A percentile compares a stretch with the other conserved stretches of the same genome.
phyloP scores from a whole-genome alignment of 2,113 vertebrate genomes.

The Deroptyus accipitrinus region DNA sequence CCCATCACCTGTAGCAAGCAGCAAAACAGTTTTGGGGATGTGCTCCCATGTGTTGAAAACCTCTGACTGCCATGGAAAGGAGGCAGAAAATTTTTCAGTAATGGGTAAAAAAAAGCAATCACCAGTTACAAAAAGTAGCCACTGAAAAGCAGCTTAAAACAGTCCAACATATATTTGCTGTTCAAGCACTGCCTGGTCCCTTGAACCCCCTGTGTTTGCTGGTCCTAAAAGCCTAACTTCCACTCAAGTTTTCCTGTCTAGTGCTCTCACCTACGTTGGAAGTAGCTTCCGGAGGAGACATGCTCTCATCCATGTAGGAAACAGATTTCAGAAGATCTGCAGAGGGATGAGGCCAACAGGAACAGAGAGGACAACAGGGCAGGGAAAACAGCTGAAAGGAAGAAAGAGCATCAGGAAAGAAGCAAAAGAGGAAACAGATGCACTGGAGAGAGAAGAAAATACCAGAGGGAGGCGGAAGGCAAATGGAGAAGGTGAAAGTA shows the following conservation, averaged over 20 bases:
- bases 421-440: conserved; percentile 54
- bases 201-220: neutral
- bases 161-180: neutral
- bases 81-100: neutral
- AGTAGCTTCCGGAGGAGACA: neutral
- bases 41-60: neutral
- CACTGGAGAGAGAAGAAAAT: neutral
- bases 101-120: neutral
- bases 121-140: neutral
- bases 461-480: neutral
- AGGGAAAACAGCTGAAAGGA: conserved; percentile 5
- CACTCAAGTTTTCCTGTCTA: neutral
- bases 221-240: neutral
- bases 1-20: neutral
- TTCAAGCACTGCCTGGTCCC: neutral
- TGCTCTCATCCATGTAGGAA: neutral
- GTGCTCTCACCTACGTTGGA: neutral
- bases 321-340: neutral
- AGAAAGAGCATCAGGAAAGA: conserved; percentile 2
- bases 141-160: neutral
- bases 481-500: conserved; percentile 7
- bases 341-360: neutral
- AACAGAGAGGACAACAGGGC: neutral
- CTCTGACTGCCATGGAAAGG: neutral
- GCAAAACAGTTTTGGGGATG: neutral